Conservation (phyloP, 2,888 invertebrate genomes). For the Matsumyia berberina region DNA sequence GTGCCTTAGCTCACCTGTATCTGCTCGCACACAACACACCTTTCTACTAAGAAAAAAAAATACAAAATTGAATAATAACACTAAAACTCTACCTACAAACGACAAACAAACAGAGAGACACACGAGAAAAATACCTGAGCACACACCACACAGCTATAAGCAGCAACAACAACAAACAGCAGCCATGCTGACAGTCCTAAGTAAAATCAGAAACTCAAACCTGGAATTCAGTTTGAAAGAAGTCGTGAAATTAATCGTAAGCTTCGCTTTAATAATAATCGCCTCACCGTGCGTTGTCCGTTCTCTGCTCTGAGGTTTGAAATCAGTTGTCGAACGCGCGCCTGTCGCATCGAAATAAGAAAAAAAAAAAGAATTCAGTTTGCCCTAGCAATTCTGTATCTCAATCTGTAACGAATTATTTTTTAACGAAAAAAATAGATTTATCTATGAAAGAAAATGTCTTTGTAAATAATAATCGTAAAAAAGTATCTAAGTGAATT, state of each 20-base stretch:
- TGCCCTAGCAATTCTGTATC: slow-evolving; percentile 23
- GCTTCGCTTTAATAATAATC: slow-evolving; percentile 66
- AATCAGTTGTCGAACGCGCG: slow-evolving; percentile 65
- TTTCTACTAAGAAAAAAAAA: slow-evolving; percentile 60
- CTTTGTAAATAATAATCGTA: slow-evolving; percentile 24
- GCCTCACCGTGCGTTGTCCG: slow-evolving; percentile 63
- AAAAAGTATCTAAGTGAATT: slow-evolving; percentile 28
- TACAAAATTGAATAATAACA: slow-evolving; percentile 71
- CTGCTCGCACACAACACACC: slow-evolving; percentile 34
- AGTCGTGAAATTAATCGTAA: slow-evolving; percentile 76
- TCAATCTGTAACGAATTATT: slow-evolving; percentile 38
- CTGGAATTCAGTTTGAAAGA: slow-evolving; percentile 76
- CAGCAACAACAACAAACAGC: slow-evolving; percentile 2
- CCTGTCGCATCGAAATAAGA: slow-evolving; percentile 48
- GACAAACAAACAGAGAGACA: slow-evolving; percentile 60
- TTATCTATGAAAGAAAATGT: too few species aligned
- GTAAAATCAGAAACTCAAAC: slow-evolving; percentile 51
- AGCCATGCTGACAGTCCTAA: slow-evolving; percentile 40
- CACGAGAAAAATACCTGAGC: slow-evolving; percentile 62
- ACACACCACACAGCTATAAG: not conserved
- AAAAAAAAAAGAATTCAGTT: slow-evolving; percentile 12
- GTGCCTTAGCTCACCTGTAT: slow-evolving; percentile 56
- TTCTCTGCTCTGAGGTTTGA: slow-evolving; percentile 36
- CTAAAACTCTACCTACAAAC: slow-evolving; percentile 53
- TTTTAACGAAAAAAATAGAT: slow-evolving; percentile 41